Evolutionary conservation across 2,113 vertebrate species (phyloP).

Genomic region (Aythya baeri): DNA sequence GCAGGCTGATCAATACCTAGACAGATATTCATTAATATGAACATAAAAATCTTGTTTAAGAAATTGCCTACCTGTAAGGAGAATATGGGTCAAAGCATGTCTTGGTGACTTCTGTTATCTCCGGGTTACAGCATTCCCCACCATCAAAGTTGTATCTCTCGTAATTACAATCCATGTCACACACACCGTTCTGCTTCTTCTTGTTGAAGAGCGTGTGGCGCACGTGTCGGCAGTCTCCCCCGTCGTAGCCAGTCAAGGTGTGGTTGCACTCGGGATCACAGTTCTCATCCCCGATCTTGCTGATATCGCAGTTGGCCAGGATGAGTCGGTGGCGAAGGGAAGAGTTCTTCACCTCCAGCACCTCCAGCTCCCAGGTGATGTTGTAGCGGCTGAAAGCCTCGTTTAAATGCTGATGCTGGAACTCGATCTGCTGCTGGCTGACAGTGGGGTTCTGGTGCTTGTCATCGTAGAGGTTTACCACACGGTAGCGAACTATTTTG

Average conservation of each 20-base stretch:
- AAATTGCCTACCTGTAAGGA: slow-evolving; percentile 88
- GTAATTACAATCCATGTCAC: slow-evolving; percentile 95
- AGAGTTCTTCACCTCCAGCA: slow-evolving; percentile 90
- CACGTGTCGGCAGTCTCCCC: slow-evolving; percentile 87
- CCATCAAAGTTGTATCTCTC: slow-evolving; percentile 91
- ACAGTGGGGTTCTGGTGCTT: slow-evolving; percentile 85
- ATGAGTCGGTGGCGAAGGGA: slow-evolving; percentile 90
- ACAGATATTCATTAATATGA: background rate
- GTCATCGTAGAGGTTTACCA: slow-evolving; percentile 91
- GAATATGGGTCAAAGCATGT: slow-evolving; percentile 96
- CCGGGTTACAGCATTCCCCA: slow-evolving; percentile 95
- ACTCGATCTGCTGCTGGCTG: slow-evolving; percentile 90
- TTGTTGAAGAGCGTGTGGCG: slow-evolving; percentile 78
- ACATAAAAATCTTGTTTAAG: background rate
- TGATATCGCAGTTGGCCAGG: slow-evolving; percentile 96
- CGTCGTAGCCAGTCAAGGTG: slow-evolving; percentile 90
- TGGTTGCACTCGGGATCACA: slow-evolving; percentile 97
- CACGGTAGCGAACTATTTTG: slow-evolving; percentile 92
- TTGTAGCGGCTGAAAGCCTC: slow-evolving; percentile 92
- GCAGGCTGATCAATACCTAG: background rate
- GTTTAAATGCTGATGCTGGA: slow-evolving; percentile 92
- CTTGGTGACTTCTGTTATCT: slow-evolving; percentile 96
- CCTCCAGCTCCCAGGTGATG: slow-evolving; percentile 95
- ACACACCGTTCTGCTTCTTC: slow-evolving; percentile 90
- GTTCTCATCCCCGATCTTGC: slow-evolving; percentile 90